phyloP scores from a whole-genome alignment of 2,797 vertebrate genomes.

The Mallotus villosus region DNA sequence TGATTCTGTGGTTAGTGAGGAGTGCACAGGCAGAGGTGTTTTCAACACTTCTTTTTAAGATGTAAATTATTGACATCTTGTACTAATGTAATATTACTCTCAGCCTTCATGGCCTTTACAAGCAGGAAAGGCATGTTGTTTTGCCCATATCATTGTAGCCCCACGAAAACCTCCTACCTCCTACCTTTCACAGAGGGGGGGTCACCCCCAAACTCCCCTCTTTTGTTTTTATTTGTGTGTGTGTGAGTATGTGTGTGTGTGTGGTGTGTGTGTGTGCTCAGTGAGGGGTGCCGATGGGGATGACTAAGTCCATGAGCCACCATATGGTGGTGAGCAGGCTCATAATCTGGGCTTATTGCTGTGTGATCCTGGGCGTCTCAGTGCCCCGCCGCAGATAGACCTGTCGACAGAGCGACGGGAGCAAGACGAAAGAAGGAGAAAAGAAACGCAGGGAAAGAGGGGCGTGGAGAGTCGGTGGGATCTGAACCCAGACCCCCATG shows the following conservation, averaged over 20 bases:
- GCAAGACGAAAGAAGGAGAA: not conserved
- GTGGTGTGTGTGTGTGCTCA: slow-evolving; percentile 27
- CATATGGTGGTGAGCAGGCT: slow-evolving; percentile 78
- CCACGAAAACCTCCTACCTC: slow-evolving; percentile 35
- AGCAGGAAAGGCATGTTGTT: slow-evolving; percentile 44
- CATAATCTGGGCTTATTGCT: slow-evolving; percentile 80
- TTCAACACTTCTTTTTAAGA: slow-evolving; percentile 34
- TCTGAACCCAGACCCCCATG: slow-evolving; percentile 17
- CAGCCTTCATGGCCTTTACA: slow-evolving; percentile 16
- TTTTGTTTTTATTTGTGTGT: not conserved
- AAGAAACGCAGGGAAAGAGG: not conserved
- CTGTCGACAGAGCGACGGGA: slow-evolving; percentile 33
- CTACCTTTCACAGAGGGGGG: slow-evolving; percentile 15
- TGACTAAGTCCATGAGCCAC: slow-evolving; percentile 69
- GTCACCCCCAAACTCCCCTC: not conserved
- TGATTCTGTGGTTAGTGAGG: no score
- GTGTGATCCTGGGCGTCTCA: slow-evolving; percentile 47
- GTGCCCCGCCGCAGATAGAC: slow-evolving; percentile 45
- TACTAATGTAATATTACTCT: slow-evolving; percentile 21
- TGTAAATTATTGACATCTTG: slow-evolving; percentile 45
- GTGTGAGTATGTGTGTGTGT: slow-evolving; percentile 14
- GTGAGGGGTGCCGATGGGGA: slow-evolving; percentile 34
- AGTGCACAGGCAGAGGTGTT: slow-evolving; percentile 23
- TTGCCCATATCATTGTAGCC: slow-evolving; percentile 26
- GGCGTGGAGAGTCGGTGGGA: no score